These are phyloP conservation scores for Exocentrus adspersus DNA, from an alignment of 2,888 invertebrate species.

Conservation along the genomic window DNA sequence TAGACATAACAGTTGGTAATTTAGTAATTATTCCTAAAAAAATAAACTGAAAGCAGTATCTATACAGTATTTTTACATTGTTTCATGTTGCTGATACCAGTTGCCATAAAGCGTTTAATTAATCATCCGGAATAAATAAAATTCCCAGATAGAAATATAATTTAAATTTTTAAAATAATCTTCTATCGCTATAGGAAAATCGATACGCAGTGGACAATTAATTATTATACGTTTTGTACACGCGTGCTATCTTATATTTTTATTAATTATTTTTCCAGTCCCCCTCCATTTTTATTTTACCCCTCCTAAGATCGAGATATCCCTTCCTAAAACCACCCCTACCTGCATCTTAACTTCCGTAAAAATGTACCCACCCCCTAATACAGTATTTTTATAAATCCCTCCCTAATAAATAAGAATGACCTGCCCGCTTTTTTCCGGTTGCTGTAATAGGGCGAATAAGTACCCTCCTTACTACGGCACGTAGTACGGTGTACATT, in stretches of 20 bases:
- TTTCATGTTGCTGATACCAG: too few relatives aligned
- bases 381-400: conserved; percentile 53
- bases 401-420: conserved; percentile 54
- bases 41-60: too few relatives aligned
- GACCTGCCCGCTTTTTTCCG: conserved; percentile 54
- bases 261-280: conserved; percentile 42
- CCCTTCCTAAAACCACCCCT: conserved; percentile 45
- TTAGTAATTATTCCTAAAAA: too few relatives aligned
- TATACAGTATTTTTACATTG: too few relatives aligned
- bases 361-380: conserved; percentile 50
- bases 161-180: too few relatives aligned
- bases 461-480: conserved; percentile 35
- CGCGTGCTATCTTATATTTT: conserved; percentile 28
- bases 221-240: conserved; percentile 4
- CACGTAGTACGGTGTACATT: conserved; percentile 37
- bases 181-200: too few relatives aligned
- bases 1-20: too few relatives aligned
- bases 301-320: conserved; percentile 37
- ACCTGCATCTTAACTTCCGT: conserved; percentile 43
- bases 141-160: too few relatives aligned
- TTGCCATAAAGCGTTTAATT: too few relatives aligned
- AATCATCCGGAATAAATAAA: too few relatives aligned
- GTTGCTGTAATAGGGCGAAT: conserved; percentile 45
- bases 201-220: not conserved
- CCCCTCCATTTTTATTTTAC: conserved; percentile 42